Evolutionary conservation across 2,113 vertebrate genomes (phyloP).

Genomic region (Nyctereutes procyonoides): DNA sequence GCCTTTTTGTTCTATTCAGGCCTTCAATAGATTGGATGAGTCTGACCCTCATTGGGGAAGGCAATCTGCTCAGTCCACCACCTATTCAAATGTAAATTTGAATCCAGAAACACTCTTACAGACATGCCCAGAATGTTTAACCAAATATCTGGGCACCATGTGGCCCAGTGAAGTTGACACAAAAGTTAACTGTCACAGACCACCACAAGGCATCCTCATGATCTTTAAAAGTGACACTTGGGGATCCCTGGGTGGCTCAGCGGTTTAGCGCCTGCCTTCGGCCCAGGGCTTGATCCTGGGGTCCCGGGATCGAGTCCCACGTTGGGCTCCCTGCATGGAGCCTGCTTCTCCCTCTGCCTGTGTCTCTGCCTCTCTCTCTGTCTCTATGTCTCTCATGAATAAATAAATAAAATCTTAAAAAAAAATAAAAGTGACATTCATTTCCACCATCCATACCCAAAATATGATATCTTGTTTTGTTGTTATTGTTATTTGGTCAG

Average conservation of each 20-base stretch:
- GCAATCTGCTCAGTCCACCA: background rate
- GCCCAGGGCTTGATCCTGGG: too few species aligned
- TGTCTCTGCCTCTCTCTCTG: too few species aligned
- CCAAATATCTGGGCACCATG: background rate
- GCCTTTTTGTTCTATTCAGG: background rate
- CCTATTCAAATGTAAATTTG: background rate
- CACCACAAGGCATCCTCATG: background rate
- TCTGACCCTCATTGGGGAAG: background rate
- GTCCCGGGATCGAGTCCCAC: too few species aligned
- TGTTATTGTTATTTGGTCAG: background rate
- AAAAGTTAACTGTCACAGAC: background rate
- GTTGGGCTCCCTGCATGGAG: too few species aligned
- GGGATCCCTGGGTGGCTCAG: too few species aligned
- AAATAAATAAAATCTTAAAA: too few species aligned
- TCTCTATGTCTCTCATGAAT: too few species aligned
- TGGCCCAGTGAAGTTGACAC: background rate
- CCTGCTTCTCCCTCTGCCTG: too few species aligned
- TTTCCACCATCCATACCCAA: background rate
- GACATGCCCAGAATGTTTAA: background rate
- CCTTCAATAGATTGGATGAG: background rate
- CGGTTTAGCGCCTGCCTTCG: too few species aligned
- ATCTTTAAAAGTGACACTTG: background rate
- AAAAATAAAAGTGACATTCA: background rate
- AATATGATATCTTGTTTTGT: background rate
- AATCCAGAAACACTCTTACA: background rate